A percentile compares a stretch with the other conserved stretches of the same genome.
These are phyloP conservation scores for Ditula angustiorana DNA, from an alignment of 2,888 invertebrate genomes.

Conservation along the genomic window DNA sequence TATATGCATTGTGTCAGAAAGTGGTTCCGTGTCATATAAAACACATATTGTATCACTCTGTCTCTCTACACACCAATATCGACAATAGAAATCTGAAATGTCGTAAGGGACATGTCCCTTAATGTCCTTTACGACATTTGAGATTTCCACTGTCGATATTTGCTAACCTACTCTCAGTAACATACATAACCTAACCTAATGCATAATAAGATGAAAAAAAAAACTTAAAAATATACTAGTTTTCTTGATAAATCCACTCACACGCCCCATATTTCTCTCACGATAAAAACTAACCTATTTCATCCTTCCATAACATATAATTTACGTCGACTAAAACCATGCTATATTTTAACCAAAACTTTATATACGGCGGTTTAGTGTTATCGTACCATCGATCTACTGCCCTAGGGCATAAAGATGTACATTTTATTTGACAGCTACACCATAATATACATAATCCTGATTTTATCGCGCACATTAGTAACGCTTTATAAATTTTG, in stretches of 20 bases:
- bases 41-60: too few species aligned
- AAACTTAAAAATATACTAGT: too few species aligned
- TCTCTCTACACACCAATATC: too few species aligned
- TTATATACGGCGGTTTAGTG: not conserved
- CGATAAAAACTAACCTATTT: conserved; percentile 10
- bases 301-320: conserved; percentile 28
- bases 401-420: conserved; percentile 29
- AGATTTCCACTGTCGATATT: too few species aligned
- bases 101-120: too few species aligned
- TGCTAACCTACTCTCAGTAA: too few species aligned
- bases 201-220: not conserved
- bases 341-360: conserved; percentile 25
- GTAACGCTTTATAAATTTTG: conserved; percentile 37
- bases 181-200: too few species aligned
- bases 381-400: conserved; percentile 32
- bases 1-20: too few species aligned
- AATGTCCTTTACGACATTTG: too few species aligned
- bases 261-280: not conserved
- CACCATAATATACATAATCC: conserved; percentile 26
- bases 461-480: conserved; percentile 34
- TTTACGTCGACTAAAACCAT: conserved; percentile 27
- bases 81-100: too few species aligned
- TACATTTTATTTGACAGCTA: conserved; percentile 36
- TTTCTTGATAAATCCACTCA: not conserved
- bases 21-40: too few species aligned